A percentile compares a stretch with the other conserved stretches of the same genome.
These are phyloP conservation scores for Okapia johnstoni DNA, from an alignment of 2,113 vertebrate genomes.

Conservation along the genomic window DNA sequence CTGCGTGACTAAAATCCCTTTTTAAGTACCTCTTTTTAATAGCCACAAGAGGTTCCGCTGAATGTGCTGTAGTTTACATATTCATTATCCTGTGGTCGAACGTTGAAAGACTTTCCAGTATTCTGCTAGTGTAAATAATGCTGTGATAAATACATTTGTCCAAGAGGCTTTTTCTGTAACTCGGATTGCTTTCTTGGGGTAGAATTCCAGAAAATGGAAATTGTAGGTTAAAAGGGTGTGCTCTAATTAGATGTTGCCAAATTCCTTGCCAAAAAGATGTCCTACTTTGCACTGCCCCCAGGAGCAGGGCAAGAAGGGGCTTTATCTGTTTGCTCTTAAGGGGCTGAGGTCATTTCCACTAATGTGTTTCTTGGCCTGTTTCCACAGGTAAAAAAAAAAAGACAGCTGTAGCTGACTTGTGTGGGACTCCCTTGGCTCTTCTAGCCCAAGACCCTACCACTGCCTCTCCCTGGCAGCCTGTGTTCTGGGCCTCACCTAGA, in stretches of 20 bases:
- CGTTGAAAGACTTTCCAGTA: background rate
- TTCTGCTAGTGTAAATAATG: background rate
- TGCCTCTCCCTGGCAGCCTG: background rate
- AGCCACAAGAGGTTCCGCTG: background rate
- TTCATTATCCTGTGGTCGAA: background rate
- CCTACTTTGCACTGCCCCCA: background rate
- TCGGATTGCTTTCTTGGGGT: background rate
- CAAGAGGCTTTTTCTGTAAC: background rate
- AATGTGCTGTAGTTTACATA: background rate
- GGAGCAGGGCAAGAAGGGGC: background rate
- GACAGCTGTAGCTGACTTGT: background rate
- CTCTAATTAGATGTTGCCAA: background rate
- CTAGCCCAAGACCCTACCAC: background rate
- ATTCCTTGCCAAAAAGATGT: background rate
- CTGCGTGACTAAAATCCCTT: background rate
- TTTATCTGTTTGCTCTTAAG: background rate
- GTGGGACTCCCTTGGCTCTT: background rate
- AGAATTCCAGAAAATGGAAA: slow-evolving; percentile 34
- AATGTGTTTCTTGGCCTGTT: background rate
- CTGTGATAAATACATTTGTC: background rate
- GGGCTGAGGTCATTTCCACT: background rate
- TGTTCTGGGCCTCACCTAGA: background rate
- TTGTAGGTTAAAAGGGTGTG: background rate
- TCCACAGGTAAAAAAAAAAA: slow-evolving; percentile 21
- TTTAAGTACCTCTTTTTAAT: background rate